A percentile compares a stretch with the other conserved stretches of the same genome.
These are phyloP conservation scores for Trinorchestia longiramus DNA, from an alignment of 1,140 invertebrate genomes.

Conservation along the genomic window DNA sequence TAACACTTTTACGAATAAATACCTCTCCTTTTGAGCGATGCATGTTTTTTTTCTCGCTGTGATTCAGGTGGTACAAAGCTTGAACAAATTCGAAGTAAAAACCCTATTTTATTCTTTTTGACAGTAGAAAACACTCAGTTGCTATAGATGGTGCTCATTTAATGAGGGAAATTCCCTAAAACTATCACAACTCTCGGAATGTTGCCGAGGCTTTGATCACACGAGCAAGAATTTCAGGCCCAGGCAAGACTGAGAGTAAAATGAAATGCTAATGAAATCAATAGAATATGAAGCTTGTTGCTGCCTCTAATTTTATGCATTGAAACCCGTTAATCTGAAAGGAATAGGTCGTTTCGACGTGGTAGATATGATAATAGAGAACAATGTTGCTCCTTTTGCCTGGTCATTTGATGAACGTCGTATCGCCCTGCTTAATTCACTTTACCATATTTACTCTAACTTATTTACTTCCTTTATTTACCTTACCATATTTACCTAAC, in stretches of 20 bases:
- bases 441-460: too few species aligned
- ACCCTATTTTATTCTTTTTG: not conserved
- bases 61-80: not conserved
- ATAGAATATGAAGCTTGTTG: not conserved
- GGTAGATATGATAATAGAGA: not conserved
- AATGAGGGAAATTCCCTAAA: not conserved
- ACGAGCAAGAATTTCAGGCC: not conserved
- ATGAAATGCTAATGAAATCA: conserved; percentile 36
- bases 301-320: conserved; percentile 24
- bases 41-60: not conserved
- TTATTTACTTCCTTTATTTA: too few species aligned
- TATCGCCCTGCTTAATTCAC: too few species aligned
- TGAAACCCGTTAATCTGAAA: not conserved
- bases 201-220: not conserved
- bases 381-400: not conserved
- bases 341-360: not conserved
- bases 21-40: not conserved
- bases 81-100: not conserved
- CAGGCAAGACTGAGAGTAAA: not conserved
- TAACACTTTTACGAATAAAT: not conserved
- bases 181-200: not conserved
- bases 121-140: not conserved
- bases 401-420: not conserved
- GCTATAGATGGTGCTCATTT: too few species aligned
- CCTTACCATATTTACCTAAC: too few species aligned